Conservation (phyloP, 2,113 vertebrate species). For the Chamaea fasciata region DNA sequence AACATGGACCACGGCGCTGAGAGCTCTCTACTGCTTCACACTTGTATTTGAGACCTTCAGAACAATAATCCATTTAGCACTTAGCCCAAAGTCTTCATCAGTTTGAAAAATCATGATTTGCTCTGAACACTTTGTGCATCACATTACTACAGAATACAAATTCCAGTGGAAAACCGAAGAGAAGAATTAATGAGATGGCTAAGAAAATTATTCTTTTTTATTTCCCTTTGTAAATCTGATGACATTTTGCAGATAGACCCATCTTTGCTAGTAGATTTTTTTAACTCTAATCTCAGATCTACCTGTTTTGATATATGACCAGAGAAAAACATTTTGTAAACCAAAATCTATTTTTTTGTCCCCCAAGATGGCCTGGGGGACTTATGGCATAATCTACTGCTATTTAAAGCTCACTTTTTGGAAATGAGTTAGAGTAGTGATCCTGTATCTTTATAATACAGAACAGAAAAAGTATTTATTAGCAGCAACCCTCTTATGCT, state of each 20-base stretch:
- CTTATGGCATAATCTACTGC: neutral
- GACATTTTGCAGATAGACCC: neutral
- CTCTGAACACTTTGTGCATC: neutral
- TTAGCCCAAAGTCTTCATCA: neutral
- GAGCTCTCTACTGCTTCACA: neutral
- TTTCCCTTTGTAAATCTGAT: neutral
- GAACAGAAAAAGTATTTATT: neutral
- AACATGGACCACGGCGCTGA: neutral
- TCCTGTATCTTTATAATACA: neutral
- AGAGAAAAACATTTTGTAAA: neutral
- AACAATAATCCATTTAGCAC: neutral
- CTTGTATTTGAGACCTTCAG: neutral
- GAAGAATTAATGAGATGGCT: neutral
- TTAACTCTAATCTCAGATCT: neutral
- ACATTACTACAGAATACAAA: neutral
- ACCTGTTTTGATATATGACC: neutral
- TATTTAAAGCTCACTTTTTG: neutral
- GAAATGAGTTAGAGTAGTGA: neutral
- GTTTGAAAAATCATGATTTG: neutral
- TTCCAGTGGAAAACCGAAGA: neutral
- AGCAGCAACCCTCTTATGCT: neutral
- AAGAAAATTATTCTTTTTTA: neutral
- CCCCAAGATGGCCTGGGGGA: neutral
- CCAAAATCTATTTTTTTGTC: neutral
- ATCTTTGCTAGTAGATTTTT: neutral